Conservation (phyloP, 2,888 invertebrate species). For the Subacronicta megacephala region DNA sequence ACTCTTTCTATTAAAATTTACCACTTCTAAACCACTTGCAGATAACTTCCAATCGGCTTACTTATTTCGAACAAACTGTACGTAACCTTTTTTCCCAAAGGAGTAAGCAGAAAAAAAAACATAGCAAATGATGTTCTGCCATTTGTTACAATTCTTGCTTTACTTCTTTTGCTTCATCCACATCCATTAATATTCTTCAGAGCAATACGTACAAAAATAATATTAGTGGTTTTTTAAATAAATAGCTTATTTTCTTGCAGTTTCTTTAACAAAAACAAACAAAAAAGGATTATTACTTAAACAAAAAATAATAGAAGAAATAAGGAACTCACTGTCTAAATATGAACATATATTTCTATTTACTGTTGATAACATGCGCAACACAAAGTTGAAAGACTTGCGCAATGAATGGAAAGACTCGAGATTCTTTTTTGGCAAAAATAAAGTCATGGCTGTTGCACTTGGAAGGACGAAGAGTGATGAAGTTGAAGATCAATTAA, state of each 20-base stretch:
- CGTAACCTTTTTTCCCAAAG: too few species aligned
- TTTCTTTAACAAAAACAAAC: slow-evolving; percentile 97
- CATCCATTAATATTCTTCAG: too few species aligned
- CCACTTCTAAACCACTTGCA: too few species aligned
- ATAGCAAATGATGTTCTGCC: too few species aligned
- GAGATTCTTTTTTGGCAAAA: slow-evolving; percentile 99
- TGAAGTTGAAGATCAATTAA: slow-evolving; percentile 95
- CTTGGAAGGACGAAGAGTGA: slow-evolving; percentile 95
- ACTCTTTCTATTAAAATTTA: too few species aligned
- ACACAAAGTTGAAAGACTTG: slow-evolving; percentile 95
- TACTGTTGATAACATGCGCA: slow-evolving; percentile 97
- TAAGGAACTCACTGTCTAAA: slow-evolving; percentile 94
- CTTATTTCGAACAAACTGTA: too few species aligned
- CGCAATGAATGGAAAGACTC: slow-evolving; percentile 97
- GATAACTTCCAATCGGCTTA: too few species aligned
- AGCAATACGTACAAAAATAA: not conserved
- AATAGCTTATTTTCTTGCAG: slow-evolving; percentile 88
- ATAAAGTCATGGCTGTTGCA: slow-evolving; percentile 97
- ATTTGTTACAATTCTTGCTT: too few species aligned
- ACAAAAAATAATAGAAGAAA: slow-evolving; percentile 96
- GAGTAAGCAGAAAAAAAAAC: too few species aligned
- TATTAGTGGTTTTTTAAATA: not conserved
- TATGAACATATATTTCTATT: slow-evolving; percentile 97
- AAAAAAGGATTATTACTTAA: slow-evolving; percentile 97
- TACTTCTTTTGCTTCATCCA: too few species aligned